Base-by-base conservation (phyloP, 1,140 invertebrate species). In the Zeugodacus cucurbitae region DNA sequence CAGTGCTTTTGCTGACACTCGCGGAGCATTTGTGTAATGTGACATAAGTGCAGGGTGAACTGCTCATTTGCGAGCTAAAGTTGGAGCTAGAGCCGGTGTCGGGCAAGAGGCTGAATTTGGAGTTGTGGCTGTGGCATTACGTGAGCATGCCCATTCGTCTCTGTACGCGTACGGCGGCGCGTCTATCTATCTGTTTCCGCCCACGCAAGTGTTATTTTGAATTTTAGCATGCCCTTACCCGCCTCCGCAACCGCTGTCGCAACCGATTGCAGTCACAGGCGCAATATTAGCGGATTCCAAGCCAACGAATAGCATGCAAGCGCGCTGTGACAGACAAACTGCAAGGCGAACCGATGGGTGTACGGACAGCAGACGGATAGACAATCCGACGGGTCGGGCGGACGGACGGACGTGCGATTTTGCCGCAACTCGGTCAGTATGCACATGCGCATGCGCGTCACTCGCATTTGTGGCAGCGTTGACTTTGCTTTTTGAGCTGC, bases 121-220 rank as follows among this genome's bases (percentile, higher is more conserved):
- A 59, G n/a, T 4, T 59, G n/a, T n/a, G 6, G 17, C 58, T 62
- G 58, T 62, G 22, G 41, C 41, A n/a, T 41, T 41, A 82, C n/a
- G 11, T 48, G 37, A 37, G 37, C 37, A 78, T 78, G 70, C 37
- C 0, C 37, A 41, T 78, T 82, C 74, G 41, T 82, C 41, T 82
- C 37, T 82, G 74, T 82, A 29, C 74, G 74, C 74, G 44, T 54
- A 82, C 20, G 41, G 74, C 74, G 74, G 74, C 74, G 41, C 41
- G 74, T 82, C 74, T 82, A 82, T 82, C 74, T 82, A 82, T 82
- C 74, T 82, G 74, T 82, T 82, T 82, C 74, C 74, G 26, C 74
- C 74, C 74, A 82, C 74, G 74, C 74, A 82, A 82, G 41, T 48
- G 41, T 54, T 48, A 82, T 82, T 48, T 82, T 48, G 26, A 37